Conservation (phyloP, 92 coral and sea anemone species). For the Ricordea florida region DNA sequence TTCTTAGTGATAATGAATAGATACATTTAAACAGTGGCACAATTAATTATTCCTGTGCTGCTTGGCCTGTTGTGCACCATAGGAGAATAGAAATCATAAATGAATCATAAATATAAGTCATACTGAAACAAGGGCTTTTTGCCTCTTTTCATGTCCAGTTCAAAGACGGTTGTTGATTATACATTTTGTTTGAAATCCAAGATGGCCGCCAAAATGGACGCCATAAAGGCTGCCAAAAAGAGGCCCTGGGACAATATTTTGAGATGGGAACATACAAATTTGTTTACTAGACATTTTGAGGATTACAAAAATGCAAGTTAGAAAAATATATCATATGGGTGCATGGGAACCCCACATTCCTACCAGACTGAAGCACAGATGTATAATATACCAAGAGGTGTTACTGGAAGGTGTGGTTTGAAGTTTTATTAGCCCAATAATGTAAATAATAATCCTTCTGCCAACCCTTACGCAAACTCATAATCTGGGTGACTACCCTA, state of each 20-base stretch:
- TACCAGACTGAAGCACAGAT: conserved; percentile 10
- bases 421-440: too few relatives aligned
- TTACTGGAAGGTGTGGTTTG: too few relatives aligned
- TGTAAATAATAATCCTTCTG: too few relatives aligned
- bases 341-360: conserved; percentile 49
- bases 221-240: conserved; percentile 1
- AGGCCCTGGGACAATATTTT: conserved; percentile 5
- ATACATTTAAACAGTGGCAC: conserved; percentile 2
- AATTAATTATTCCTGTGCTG: conserved; percentile 16
- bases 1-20: conserved; percentile 23
- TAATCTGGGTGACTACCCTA: too few relatives aligned
- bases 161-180: too few relatives aligned
- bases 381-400: neutral
- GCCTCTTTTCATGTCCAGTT: too few relatives aligned
- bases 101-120: neutral
- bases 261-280: conserved; percentile 13
- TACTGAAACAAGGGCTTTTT: neutral
- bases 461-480: too few relatives aligned
- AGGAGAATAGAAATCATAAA: neutral
- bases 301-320: conserved; percentile 9
- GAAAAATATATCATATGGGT: neutral
- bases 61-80: conserved; percentile 19
- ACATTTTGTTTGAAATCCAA: neutral
- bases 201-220: conserved; percentile 7
- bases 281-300: neutral